phyloP scores from a whole-genome alignment of 2,797 vertebrate species.

The Enteromius radiatus region DNA sequence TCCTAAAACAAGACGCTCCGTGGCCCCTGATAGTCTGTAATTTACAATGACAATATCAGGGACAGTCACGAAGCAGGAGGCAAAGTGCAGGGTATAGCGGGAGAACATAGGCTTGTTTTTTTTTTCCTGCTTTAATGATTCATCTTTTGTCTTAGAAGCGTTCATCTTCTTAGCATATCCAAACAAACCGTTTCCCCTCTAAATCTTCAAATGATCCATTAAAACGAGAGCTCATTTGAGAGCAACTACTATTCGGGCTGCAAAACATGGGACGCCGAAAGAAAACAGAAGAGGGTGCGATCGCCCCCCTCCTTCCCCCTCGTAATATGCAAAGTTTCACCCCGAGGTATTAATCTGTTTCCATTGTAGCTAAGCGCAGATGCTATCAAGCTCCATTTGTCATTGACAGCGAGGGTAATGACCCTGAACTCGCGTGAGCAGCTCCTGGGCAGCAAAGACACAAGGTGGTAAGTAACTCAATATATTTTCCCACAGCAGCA shows the following conservation, averaged over 20 bases:
- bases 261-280: constrained; percentile 45
- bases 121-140: constrained; percentile 55
- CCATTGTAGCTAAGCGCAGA: constrained; percentile 72
- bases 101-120: constrained; percentile 61
- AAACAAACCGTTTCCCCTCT: constrained; percentile 69
- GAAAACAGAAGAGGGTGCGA: constrained; percentile 48
- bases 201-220: constrained; percentile 67
- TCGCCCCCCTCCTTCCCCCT: constrained; percentile 32
- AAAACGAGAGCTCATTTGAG: constrained; percentile 47
- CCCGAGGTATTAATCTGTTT: constrained; percentile 73
- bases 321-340: constrained; percentile 62
- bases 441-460: constrained; percentile 65
- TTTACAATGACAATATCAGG: constrained; percentile 82
- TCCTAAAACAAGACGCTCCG: constrained; percentile 67
- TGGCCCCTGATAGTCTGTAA: constrained; percentile 78
- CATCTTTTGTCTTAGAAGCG: constrained; percentile 75
- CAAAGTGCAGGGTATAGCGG: constrained; percentile 52
- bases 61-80: constrained; percentile 64
- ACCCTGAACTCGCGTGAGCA: constrained; percentile 71
- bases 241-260: constrained; percentile 29
- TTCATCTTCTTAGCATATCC: constrained; percentile 76
- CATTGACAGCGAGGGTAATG: constrained; percentile 78
- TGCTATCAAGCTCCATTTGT: constrained; percentile 80
- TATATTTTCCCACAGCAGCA: constrained; percentile 67
- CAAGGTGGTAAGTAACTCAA: constrained; percentile 73